Percentiles rank a stretch among this genome's conserved stretches.
Evolutionary conservation across 2,113 vertebrate species (phyloP).

Genomic region (Cephalophus harveyi): DNA sequence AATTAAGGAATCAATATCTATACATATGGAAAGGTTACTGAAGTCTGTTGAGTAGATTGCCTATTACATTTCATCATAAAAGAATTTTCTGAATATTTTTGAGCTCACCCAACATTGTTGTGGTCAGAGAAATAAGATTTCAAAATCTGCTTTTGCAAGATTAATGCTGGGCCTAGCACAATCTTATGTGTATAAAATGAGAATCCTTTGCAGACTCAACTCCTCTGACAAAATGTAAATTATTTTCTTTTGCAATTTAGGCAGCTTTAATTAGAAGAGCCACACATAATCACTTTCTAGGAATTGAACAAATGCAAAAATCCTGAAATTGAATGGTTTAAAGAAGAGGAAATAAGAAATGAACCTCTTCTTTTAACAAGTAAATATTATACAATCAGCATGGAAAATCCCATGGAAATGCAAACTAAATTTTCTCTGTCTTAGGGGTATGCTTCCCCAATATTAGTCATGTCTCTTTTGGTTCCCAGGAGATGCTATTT

Average conservation of each 20-base stretch:
- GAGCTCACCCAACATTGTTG: not conserved
- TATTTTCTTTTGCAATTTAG: constrained; percentile 43
- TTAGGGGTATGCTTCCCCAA: not conserved
- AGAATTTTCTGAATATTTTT: not conserved
- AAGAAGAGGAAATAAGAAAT: constrained; percentile 22
- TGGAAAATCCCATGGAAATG: constrained; percentile 24
- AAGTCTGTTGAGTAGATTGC: not conserved
- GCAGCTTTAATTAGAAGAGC: constrained; percentile 29
- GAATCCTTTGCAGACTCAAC: not conserved
- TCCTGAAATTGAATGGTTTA: constrained; percentile 37
- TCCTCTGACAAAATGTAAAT: constrained; percentile 40
- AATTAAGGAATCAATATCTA: not conserved
- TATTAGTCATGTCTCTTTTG: constrained; percentile 39
- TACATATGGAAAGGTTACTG: not conserved
- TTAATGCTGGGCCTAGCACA: not conserved
- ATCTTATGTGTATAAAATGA: not conserved
- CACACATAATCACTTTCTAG: constrained; percentile 12
- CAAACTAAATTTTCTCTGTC: constrained; percentile 34
- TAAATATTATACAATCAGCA: constrained; percentile 38
- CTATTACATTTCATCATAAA: not conserved
- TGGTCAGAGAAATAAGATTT: not conserved
- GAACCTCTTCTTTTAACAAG: constrained; percentile 7
- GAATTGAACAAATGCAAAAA: constrained; percentile 36
- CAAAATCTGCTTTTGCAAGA: not conserved
- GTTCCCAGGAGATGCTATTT: constrained; percentile 44